Conservation (phyloP, 2,888 invertebrate genomes). For the Ceraclea dissimilis region DNA sequence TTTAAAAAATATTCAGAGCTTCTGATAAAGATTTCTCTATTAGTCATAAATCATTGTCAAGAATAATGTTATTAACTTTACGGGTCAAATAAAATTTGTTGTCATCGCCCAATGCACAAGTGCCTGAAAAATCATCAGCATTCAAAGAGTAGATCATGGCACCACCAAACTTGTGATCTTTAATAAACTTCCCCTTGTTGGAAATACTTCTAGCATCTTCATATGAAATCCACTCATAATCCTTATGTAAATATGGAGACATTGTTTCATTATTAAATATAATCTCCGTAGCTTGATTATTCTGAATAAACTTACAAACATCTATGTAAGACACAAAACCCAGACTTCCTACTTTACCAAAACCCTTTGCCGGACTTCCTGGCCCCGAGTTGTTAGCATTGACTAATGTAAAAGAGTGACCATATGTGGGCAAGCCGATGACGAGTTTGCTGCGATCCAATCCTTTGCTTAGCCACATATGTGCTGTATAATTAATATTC, state of each 20-base stretch:
- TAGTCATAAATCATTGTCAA: slow-evolving; percentile 32
- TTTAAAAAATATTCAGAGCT: slow-evolving; percentile 26
- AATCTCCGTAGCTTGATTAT: slow-evolving; percentile 41
- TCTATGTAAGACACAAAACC: slow-evolving; percentile 69
- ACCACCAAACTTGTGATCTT: slow-evolving; percentile 59
- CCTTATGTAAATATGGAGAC: slow-evolving; percentile 68
- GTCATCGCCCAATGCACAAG: slow-evolving; percentile 38
- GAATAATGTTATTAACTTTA: slow-evolving; percentile 29
- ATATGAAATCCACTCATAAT: slow-evolving; percentile 75
- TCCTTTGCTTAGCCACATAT: slow-evolving; percentile 69
- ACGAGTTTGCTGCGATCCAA: slow-evolving; percentile 71
- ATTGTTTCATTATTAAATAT: slow-evolving; percentile 60
- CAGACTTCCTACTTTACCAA: slow-evolving; percentile 57
- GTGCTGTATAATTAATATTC: slow-evolving; percentile 74
- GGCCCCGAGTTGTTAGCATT: slow-evolving; percentile 60
- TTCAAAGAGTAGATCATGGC: slow-evolving; percentile 81
- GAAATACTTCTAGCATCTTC: slow-evolving; percentile 64
- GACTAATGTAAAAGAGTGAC: slow-evolving; percentile 66
- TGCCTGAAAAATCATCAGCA: slow-evolving; percentile 64
- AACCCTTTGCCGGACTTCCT: slow-evolving; percentile 62
- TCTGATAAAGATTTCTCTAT: slow-evolving; percentile 29
- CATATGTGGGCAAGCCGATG: slow-evolving; percentile 83
- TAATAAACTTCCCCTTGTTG: slow-evolving; percentile 62
- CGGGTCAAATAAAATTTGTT: slow-evolving; percentile 37
- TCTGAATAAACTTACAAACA: slow-evolving; percentile 58